A percentile compares a stretch with the other conserved stretches of the same genome.
These are phyloP conservation scores for Drosophila ercepeae DNA, from an alignment of 1,140 invertebrate species.

Conservation along the genomic window DNA sequence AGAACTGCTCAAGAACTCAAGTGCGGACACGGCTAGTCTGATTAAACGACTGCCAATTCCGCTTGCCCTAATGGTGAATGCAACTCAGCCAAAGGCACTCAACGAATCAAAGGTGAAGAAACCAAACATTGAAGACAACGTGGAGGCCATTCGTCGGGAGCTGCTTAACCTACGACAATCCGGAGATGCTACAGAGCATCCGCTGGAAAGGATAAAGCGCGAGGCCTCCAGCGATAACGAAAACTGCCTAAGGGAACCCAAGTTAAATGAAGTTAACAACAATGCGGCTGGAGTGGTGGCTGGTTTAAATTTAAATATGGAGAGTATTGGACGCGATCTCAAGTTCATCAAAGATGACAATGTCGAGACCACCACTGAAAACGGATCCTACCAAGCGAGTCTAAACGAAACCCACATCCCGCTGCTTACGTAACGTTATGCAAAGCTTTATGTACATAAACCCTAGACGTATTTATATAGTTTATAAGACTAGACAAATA, in stretches of 20 bases:
- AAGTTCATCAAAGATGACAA: constrained; percentile 68
- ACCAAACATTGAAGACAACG: constrained; percentile 53
- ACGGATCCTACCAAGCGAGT: constrained; percentile 24
- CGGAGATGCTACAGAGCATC: constrained; percentile 10
- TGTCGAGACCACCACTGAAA: constrained; percentile 24
- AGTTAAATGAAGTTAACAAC: constrained; percentile 42
- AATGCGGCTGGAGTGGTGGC: constrained; percentile 9
- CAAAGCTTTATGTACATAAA: constrained; percentile 46
- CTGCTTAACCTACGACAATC: constrained; percentile 55
- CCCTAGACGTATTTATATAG: constrained; percentile 38
- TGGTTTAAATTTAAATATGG: constrained; percentile 45
- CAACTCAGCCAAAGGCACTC: constrained; percentile 11
- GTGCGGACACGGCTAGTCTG: constrained; percentile 7
- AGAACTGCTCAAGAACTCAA: constrained; percentile 58
- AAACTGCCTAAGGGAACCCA: constrained; percentile 64
- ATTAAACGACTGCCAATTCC: constrained; percentile 66
- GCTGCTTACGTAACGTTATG: constrained; percentile 22
- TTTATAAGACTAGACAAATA: constrained; percentile 16
- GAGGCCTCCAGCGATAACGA: constrained; percentile 31
- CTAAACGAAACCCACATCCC: constrained; percentile 22
- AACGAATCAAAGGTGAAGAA: constrained; percentile 25
- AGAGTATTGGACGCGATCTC: constrained; percentile 74
- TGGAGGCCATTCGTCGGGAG: constrained; percentile 75
- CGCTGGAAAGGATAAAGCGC: constrained; percentile 40
- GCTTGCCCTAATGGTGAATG: constrained; percentile 63